These are phyloP conservation scores for Sinotaia quadrata DNA, from an alignment of 2,888 invertebrate species.

Conservation along the genomic window DNA sequence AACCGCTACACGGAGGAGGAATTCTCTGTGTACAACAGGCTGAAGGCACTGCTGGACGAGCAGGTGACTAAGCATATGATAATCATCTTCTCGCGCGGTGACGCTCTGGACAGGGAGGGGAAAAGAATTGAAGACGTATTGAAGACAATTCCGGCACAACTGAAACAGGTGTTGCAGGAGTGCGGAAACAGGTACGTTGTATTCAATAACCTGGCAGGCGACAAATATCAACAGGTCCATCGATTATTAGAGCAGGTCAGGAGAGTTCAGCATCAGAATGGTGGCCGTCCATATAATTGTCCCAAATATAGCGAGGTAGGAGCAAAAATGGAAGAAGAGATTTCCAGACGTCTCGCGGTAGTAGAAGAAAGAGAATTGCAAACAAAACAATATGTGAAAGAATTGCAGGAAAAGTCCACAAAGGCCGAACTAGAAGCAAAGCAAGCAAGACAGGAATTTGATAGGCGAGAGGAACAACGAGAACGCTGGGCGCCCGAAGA, in stretches of 20 bases:
- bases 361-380: conserved; percentile 37
- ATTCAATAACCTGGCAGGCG: conserved; percentile 30
- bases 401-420: conserved; percentile 33
- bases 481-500: background rate
- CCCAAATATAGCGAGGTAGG: conserved; percentile 24
- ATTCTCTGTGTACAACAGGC: conserved; percentile 4
- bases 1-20: conserved; percentile 22
- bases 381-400: conserved; percentile 24
- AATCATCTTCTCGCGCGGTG: conserved; percentile 18
- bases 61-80: conserved; percentile 9
- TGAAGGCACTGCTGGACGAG: conserved; percentile 18
- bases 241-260: conserved; percentile 30
- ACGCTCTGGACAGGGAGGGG: conserved; percentile 3
- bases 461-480: conserved; percentile 23
- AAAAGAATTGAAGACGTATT: background rate
- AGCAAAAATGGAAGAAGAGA: conserved; percentile 36
- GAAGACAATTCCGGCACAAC: background rate
- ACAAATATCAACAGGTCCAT: conserved; percentile 26
- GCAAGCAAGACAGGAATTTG: conserved; percentile 13
- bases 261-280: conserved; percentile 14
- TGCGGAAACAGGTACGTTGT: conserved; percentile 29
- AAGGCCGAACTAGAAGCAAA: conserved; percentile 34
- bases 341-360: conserved; percentile 40
- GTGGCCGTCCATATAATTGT: conserved; percentile 31
- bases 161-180: conserved; percentile 12